phyloP scores from a whole-genome alignment of 1,140 invertebrate species.

The Lucilia sericata region DNA sequence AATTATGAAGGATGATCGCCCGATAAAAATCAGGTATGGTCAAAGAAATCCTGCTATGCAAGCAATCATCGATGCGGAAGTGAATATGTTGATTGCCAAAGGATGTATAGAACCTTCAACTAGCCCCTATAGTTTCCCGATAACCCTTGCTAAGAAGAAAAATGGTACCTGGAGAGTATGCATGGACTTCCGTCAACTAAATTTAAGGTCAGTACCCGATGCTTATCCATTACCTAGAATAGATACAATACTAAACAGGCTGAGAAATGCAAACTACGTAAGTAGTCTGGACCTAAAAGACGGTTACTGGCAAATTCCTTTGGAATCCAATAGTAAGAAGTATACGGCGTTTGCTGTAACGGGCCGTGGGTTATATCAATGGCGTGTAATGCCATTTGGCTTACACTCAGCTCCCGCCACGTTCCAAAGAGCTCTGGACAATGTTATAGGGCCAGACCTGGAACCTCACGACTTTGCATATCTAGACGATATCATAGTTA shows the following conservation, averaged over 20 bases:
- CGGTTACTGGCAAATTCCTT: too few relatives aligned
- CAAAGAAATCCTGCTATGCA: slow-evolving; percentile 22
- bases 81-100: slow-evolving; percentile 13
- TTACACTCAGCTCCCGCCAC: too few relatives aligned
- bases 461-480: too few relatives aligned
- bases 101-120: not conserved
- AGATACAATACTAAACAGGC: not conserved
- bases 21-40: not conserved
- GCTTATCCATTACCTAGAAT: slow-evolving; percentile 3
- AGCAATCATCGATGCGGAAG: slow-evolving; percentile 27
- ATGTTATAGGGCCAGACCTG: too few relatives aligned
- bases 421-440: too few relatives aligned
- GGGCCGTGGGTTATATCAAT: too few relatives aligned
- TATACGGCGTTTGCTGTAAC: too few relatives aligned
- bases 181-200: not conserved
- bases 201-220: not conserved
- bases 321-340: too few relatives aligned
- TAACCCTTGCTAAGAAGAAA: slow-evolving; percentile 44
- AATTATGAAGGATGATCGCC: not conserved
- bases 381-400: too few relatives aligned
- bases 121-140: not conserved
- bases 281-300: too few relatives aligned
- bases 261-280: too few relatives aligned
- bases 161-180: not conserved
- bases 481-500: too few relatives aligned